These are phyloP conservation scores for Sipha maydis DNA, from an alignment of 2,888 invertebrate species.

Conservation along the genomic window DNA sequence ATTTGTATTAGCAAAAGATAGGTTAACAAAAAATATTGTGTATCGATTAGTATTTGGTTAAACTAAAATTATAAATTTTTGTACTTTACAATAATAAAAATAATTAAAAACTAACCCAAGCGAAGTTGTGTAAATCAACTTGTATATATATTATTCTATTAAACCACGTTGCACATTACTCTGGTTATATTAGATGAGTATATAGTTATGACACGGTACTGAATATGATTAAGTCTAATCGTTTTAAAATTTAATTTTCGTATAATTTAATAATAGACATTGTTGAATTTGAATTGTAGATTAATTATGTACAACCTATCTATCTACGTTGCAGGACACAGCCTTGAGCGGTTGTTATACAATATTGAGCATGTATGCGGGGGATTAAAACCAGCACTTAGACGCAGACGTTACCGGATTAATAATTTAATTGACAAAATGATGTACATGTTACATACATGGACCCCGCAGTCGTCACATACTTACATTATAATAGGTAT, in stretches of 20 bases:
- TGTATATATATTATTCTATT: too few relatives aligned
- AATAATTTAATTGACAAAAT: not conserved
- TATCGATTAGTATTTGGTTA: too few relatives aligned
- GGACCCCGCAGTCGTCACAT: not conserved
- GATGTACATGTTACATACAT: not conserved
- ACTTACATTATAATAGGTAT: not conserved
- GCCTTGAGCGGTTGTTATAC: not conserved
- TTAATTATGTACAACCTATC: not conserved
- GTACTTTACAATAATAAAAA: too few relatives aligned
- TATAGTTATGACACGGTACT: not conserved
- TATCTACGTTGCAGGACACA: not conserved
- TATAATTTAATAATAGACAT: not conserved
- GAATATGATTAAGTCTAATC: not conserved
- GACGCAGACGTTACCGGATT: not conserved
- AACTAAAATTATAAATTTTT: too few relatives aligned
- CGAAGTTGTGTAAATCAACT: too few relatives aligned
- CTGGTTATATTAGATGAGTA: not conserved
- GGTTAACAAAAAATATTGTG: too few relatives aligned
- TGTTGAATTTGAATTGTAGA: not conserved
- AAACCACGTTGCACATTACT: not conserved
- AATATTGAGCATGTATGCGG: not conserved
- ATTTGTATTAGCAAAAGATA: too few relatives aligned
- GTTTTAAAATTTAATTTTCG: not conserved
- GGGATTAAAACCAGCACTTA: not conserved
- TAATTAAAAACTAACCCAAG: too few relatives aligned